phyloP scores from a whole-genome alignment of 2,113 vertebrate genomes.

The Gulo gulo region DNA sequence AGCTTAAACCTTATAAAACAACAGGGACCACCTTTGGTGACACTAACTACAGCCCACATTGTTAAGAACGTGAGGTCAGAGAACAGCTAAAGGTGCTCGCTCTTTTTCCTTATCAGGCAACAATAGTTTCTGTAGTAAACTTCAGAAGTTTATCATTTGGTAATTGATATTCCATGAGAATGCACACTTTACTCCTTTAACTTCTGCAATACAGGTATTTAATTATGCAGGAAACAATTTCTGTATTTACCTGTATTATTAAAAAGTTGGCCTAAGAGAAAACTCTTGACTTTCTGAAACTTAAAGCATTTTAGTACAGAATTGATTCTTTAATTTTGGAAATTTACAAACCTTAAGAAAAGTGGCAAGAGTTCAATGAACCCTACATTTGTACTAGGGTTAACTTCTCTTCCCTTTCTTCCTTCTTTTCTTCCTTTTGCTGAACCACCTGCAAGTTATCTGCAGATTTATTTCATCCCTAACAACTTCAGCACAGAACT shows the following conservation, averaged over 20 bases:
- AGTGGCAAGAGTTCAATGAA: background rate
- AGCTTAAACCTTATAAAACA: background rate
- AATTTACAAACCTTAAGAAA: slow-evolving; percentile 10
- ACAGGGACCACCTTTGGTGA: background rate
- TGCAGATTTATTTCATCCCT: background rate
- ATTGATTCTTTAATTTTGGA: background rate
- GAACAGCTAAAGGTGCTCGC: background rate
- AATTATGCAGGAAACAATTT: background rate
- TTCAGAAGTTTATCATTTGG: too few species aligned
- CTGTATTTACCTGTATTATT: background rate
- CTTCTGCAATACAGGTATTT: background rate
- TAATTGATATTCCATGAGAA: background rate
- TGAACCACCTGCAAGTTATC: background rate
- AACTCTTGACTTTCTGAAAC: background rate
- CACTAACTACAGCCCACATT: background rate
- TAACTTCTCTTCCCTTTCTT: background rate
- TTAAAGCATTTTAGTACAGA: background rate
- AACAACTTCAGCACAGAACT: background rate
- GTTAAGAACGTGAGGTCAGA: background rate
- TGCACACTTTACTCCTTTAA: background rate
- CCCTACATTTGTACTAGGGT: background rate
- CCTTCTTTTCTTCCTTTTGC: background rate
- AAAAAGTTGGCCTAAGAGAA: background rate
- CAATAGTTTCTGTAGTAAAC: background rate
- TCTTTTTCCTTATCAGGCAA: background rate